Evolutionary conservation across 92 coral and sea anemone genomes (phyloP), one percentile per base, ranked within the genome.

Genomic region (Phenganax subtilis): DNA sequence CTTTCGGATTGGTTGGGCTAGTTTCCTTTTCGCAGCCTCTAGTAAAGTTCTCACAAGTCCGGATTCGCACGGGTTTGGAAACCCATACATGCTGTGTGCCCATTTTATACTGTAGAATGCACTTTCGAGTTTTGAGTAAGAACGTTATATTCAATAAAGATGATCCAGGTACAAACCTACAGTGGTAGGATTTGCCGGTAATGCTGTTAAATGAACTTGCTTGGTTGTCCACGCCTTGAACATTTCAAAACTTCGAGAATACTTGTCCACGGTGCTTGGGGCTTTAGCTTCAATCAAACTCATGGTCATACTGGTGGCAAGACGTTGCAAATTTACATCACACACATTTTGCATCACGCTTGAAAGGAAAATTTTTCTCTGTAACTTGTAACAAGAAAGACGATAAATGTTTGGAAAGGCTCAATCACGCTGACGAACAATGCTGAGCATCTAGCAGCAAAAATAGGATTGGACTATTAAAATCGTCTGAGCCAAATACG

Each of bases 51-150:
- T 80, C 1, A 85, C 89, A 16, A 78, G 30, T 1, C 31, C 85
- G 53, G 87, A 80, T 0, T 67, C 71, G 14, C 86, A 83, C 15
- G 84, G 91, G 51, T 58, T 83, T 5, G 66, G 30, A 0, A 82
- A 74, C 14, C 88, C 84, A 27, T 75, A 85, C 3, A 87, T 85
- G 56, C 55, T 59, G 51, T 89, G 90, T 8, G 85, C 91, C 89
- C 91, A 90, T 2, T 76, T 71, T 54, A 88, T 90, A 37, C 86
- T 84, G 27, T 90, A 85, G 12, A 75, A 54, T 1, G 93, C 89
- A 31, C 83, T 55, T 17, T 86, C 89, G 3, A 86, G 69, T 51
- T 60, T 62, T 29, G 90, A 84, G 29, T 67, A 86, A 1, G 86
- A 9, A 7, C 73, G 52, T 78, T 80, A 53, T 78, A 51, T 57